Conservation (phyloP, 2,888 invertebrate species). For the Hyppa rectilinea region DNA sequence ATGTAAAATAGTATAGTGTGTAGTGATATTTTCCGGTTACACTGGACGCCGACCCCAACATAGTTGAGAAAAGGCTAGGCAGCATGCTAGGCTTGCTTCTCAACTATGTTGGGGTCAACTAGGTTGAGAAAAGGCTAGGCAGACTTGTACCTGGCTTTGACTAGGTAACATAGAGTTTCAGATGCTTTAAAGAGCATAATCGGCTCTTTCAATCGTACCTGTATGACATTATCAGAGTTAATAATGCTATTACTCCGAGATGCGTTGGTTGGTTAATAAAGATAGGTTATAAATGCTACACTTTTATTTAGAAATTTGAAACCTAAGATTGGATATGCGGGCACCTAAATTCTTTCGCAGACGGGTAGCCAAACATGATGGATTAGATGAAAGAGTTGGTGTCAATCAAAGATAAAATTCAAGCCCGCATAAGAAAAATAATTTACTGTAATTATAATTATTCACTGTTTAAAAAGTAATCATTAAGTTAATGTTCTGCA, state of each 20-base stretch:
- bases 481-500: too few relatives aligned
- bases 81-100: too few relatives aligned
- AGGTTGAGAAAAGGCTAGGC: too few relatives aligned
- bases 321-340: constrained; percentile 29
- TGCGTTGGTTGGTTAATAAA: neutral
- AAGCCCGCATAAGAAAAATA: neutral
- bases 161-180: neutral
- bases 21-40: too few relatives aligned
- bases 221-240: neutral
- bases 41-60: too few relatives aligned
- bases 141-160: too few relatives aligned
- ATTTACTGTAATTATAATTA: too few relatives aligned
- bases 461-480: too few relatives aligned
- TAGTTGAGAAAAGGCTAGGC: too few relatives aligned
- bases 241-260: neutral
- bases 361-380: neutral
- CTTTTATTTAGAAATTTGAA: neutral
- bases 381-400: constrained; percentile 15
- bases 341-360: neutral
- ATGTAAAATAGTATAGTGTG: too few relatives aligned
- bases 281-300: neutral
- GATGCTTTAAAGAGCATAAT: neutral
- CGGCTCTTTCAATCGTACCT: neutral
- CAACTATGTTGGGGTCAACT: too few relatives aligned
- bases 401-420: constrained; percentile 28